Base-by-base conservation (phyloP, 2,888 invertebrate species). In the Sympetrum striolatum region DNA sequence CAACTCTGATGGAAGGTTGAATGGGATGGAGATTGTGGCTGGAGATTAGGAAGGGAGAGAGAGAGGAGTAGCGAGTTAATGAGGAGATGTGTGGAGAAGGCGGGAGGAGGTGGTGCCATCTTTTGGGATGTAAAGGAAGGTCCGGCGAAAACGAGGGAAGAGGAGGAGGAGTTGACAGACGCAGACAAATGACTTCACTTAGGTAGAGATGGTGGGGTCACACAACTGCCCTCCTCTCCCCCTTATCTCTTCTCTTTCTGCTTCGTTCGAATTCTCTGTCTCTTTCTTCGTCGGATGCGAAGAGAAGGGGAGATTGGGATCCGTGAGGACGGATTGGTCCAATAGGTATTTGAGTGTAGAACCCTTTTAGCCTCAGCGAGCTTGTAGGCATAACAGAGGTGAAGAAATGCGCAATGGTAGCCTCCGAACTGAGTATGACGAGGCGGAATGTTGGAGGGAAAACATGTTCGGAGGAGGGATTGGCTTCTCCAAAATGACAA, bases 161-260 rank as follows among this genome's bases (percentile, higher is more conserved):
- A 58, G 58, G 90, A 44, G 80, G 80, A 90, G 80, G 90, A 90
- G 90, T 35, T 60, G 60, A 64, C 86, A 91, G 92, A 91, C 91
- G 91, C 91, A 91, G 92, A 91, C 91, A 91, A 91, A 91, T 90
- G 90, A 91, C 91, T 91, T 92, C 91, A 91, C 91, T 91, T 92
- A 91, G 90, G 90, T 90, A 90, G 90, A 53, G 53, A 90, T 90
- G 91, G 90, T 91, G 91, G 91, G 91, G 91, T 92, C 91, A 81
- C 73, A 80, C 86, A 81, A 90, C 91, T 90, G 90, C 64, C 64
- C 81, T 91, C 58, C 90, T 93, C 94, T 91, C 93, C 93, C 91
- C 93, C 93, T 91, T n/a, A 93, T 92, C 39, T 22, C 79, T 90
- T 81, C 58, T 60, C 90, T 79, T 58, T 81, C 73, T 90, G 80